These are phyloP conservation scores for Chondrosia reniformis DNA, from an alignment of 37 sponge, comb jelly and placozoan genomes.

Conservation along the genomic window DNA sequence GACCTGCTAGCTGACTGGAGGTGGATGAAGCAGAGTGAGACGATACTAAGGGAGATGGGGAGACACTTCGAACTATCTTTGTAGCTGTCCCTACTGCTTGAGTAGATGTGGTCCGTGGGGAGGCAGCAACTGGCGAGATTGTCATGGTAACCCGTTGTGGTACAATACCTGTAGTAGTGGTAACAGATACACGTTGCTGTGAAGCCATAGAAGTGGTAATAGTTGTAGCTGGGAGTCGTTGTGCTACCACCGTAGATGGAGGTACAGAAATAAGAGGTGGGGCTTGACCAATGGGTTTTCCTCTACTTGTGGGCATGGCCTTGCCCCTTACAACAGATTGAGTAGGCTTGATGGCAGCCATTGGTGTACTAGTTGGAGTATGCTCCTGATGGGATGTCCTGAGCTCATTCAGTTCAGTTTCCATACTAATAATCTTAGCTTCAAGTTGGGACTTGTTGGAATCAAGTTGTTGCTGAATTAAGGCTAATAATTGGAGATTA, in stretches of 20 bases:
- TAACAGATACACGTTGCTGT: neutral
- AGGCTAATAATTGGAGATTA: too few species aligned
- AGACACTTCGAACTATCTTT: constrained; percentile 11
- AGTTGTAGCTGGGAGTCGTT: neutral
- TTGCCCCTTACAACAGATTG: neutral
- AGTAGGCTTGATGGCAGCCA: constrained; percentile 6
- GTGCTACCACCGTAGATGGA: neutral
- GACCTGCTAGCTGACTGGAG: neutral
- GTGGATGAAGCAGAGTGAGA: too few species aligned
- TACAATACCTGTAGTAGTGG: constrained; percentile 7
- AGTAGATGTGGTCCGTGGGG: neutral
- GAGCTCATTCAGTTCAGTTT: neutral
- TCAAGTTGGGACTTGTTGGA: constrained; percentile 3
- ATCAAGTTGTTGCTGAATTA: too few species aligned
- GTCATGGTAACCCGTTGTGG: too few species aligned
- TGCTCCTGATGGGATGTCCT: neutral
- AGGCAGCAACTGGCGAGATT: neutral
- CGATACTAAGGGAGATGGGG: constrained; percentile 5
- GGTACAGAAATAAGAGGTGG: neutral
- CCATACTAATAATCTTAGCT: neutral
- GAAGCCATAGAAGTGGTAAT: neutral
- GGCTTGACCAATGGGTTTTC: constrained; percentile 9
- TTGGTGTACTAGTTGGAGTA: neutral
- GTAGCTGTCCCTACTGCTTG: constrained; percentile 13
- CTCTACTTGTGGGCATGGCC: constrained; percentile 1